A percentile compares a stretch with the other conserved stretches of the same genome.
phyloP scores from a whole-genome alignment of 2,888 invertebrate genomes.

The Nephrotoma guestfalica region DNA sequence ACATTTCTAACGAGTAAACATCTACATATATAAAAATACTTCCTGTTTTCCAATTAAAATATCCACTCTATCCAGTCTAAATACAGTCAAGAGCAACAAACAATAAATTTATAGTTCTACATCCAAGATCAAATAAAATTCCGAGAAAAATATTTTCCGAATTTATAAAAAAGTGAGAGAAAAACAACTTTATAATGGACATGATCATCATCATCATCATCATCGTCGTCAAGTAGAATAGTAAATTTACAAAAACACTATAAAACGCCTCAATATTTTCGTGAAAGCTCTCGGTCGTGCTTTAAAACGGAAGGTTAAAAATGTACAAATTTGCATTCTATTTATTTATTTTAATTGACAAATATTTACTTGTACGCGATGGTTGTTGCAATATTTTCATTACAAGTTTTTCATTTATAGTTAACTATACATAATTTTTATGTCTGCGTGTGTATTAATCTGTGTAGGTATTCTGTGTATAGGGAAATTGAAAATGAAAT shows the following conservation, averaged over 20 bases:
- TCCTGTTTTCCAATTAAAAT: background rate
- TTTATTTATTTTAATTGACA: background rate
- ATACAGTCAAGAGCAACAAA: too few relatives aligned
- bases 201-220: background rate
- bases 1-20: background rate
- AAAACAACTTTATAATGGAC: background rate
- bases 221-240: background rate
- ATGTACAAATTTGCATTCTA: background rate
- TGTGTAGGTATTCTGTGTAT: background rate
- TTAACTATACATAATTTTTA: background rate
- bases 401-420: background rate
- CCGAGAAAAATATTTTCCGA: background rate
- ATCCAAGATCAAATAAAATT: background rate
- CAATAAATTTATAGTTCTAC: too few relatives aligned
- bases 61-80: background rate
- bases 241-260: background rate
- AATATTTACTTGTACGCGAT: background rate
- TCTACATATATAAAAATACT: background rate
- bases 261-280: background rate
- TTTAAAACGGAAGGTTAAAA: background rate
- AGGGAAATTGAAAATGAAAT: background rate
- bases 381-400: background rate
- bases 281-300: background rate
- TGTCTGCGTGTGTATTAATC: background rate
- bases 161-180: background rate